Base-by-base conservation (phyloP, 2,888 invertebrate species). In the Digitonthophagus gazella region DNA sequence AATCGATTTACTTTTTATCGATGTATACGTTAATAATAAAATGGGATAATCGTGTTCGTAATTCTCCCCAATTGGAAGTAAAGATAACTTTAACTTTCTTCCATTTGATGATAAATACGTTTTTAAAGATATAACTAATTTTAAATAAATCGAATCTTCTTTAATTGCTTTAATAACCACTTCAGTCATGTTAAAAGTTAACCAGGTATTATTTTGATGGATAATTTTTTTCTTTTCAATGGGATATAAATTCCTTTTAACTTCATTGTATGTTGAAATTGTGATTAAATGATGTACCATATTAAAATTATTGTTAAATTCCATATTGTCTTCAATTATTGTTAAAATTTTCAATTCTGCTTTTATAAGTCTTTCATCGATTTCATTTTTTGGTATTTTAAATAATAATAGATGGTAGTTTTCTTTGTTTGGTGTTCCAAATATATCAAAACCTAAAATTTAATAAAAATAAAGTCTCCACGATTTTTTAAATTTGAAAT, bases 281-380 rank as follows among this genome's bases (percentile, higher is more conserved):
- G 77, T 77, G 15, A 81, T 70, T 28, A 75, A 74, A 63, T 78
- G 71, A 69, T 78, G 76, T 11, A 80, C 73, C n/a, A n/a, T n/a
- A n/a, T n/a, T n/a, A n/a, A 8, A 63, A 6, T 16, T 18, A 5
- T 16, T 14, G 19, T 11, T 63, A 11, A 18, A 8, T 6, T 5
- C 69, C 69, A 58, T 61, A 15, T 64, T 20, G 57, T 74, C 71
- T 69, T 81, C 78, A 2, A 81, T 72, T 67, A 81, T 69, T 3
- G 82, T 81, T n/a, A 82, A 74, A 64, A 83, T 79, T 73, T 78
- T 79, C 64, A 83, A 69, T 74, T 83, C 82, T 0, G 82, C 83
- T 55, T 74, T 75, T 5, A 80, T 69, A 67, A 83, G 80, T 58
- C 72, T 70, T 72, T 83, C 83, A 66, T 80, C 80, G 19, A 76